Conservation (phyloP, 2,888 invertebrate genomes). For the Lamproptera curius region DNA sequence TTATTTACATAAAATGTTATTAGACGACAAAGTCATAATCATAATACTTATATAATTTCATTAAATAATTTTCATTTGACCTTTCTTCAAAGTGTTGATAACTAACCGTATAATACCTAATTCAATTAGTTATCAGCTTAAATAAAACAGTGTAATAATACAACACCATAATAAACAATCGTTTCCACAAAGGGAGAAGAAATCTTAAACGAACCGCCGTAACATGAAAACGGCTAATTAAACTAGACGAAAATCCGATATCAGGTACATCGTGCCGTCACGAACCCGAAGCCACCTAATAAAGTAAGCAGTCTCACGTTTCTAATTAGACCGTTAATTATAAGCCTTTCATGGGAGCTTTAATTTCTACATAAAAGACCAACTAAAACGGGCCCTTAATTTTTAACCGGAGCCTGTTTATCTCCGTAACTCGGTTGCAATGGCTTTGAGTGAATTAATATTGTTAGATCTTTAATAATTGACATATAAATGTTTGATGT, state of each 20-base stretch:
- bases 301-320: constrained; percentile 71
- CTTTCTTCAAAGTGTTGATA: too few relatives aligned
- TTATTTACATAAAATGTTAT: too few relatives aligned
- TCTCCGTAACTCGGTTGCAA: too few relatives aligned
- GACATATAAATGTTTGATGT: too few relatives aligned
- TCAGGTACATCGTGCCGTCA: constrained; percentile 56
- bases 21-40: too few relatives aligned
- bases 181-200: constrained; percentile 25
- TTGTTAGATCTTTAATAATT: too few relatives aligned
- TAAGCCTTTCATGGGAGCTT: constrained; percentile 71
- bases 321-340: constrained; percentile 75
- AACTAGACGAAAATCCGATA: constrained; percentile 74
- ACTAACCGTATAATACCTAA: too few relatives aligned
- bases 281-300: constrained; percentile 63
- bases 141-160: too few relatives aligned
- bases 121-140: too few relatives aligned
- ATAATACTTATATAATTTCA: too few relatives aligned
- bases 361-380: constrained; percentile 71
- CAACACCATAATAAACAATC: constrained; percentile 1
- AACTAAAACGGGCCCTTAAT: constrained; percentile 50
- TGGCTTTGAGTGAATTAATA: too few relatives aligned
- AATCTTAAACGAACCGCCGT: constrained; percentile 32
- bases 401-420: constrained; percentile 68
- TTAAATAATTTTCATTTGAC: too few relatives aligned
- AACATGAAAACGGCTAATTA: constrained; percentile 70